Conservation (phyloP, 1,140 invertebrate species). For the Papilio polyxenes region DNA sequence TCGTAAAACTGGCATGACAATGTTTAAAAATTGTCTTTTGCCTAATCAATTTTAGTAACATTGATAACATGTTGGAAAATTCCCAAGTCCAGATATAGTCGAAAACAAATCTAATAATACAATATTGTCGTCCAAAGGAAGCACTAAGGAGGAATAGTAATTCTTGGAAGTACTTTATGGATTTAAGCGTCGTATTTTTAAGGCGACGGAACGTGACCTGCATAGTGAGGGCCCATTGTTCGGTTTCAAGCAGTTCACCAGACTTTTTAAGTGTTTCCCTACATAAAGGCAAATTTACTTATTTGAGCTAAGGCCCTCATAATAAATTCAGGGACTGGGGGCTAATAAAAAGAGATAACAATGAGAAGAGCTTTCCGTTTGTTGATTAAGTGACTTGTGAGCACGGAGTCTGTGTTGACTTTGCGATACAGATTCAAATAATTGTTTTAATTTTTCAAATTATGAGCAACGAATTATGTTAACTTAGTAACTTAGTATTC, state of each 20-base stretch:
- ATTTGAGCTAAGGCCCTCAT: conserved; percentile 70
- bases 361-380: conserved; percentile 55
- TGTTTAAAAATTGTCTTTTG: not conserved
- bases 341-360: conserved; percentile 63
- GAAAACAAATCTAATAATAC: conserved; percentile 68
- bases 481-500: not conserved
- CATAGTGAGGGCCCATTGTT: conserved; percentile 70
- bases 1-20: not conserved
- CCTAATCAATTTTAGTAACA: conserved; percentile 13
- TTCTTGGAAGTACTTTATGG: conserved; percentile 76
- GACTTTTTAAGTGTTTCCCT: conserved; percentile 71
- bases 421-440: conserved; percentile 3
- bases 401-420: conserved; percentile 28
- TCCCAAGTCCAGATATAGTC: conserved; percentile 39
- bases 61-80: conserved; percentile 20
- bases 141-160: conserved; percentile 72
- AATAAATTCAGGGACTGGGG: conserved; percentile 67
- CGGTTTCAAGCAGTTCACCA: conserved; percentile 70
- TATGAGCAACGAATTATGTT: not conserved
- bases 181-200: conserved; percentile 78
- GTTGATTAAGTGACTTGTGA: conserved; percentile 44
- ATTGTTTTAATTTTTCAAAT: conserved; percentile 30
- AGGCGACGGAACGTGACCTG: conserved; percentile 77
- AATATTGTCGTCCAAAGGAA: conserved; percentile 74
- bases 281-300: conserved; percentile 75